These are phyloP conservation scores for Porites divaricata DNA, from an alignment of 92 coral and sea anemone species.

Conservation along the genomic window DNA sequence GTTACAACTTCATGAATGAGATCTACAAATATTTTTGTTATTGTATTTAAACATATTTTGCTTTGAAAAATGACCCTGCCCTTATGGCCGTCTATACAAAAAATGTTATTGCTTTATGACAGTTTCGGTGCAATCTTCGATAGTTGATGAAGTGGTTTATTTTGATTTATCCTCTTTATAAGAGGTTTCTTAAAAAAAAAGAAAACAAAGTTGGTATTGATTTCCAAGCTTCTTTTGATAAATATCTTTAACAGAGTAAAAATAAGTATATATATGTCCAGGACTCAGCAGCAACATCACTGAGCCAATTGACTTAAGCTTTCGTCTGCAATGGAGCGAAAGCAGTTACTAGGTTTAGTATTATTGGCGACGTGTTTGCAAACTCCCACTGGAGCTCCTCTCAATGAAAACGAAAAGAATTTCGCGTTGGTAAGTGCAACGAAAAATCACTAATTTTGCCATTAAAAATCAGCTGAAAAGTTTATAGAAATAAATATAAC, in stretches of 20 bases:
- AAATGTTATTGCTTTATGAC: too few relatives aligned
- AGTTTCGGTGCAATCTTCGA: too few relatives aligned
- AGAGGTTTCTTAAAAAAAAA: not conserved
- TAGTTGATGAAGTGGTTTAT: not conserved
- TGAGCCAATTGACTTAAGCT: too few relatives aligned
- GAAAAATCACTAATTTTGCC: not conserved
- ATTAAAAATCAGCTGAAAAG: too few relatives aligned
- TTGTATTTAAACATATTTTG: not conserved
- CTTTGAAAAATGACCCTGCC: not conserved
- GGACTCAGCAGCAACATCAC: not conserved
- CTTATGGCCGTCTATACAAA: not conserved
- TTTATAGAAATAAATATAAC: too few relatives aligned
- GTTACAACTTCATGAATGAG: too few relatives aligned
- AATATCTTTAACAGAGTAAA: not conserved
- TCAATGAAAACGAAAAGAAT: not conserved
- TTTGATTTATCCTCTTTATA: not conserved
- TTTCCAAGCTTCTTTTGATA: not conserved
- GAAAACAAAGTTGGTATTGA: not conserved
- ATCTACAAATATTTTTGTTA: too few relatives aligned
- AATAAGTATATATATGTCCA: not conserved
- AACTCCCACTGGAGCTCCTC: not conserved
- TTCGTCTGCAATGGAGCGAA: not conserved
- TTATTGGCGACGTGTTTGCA: not conserved
- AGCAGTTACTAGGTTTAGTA: not conserved
- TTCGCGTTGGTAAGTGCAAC: conserved; percentile 27